Conservation (phyloP, 2,797 vertebrate genomes). For the Cottoperca gobio region DNA sequence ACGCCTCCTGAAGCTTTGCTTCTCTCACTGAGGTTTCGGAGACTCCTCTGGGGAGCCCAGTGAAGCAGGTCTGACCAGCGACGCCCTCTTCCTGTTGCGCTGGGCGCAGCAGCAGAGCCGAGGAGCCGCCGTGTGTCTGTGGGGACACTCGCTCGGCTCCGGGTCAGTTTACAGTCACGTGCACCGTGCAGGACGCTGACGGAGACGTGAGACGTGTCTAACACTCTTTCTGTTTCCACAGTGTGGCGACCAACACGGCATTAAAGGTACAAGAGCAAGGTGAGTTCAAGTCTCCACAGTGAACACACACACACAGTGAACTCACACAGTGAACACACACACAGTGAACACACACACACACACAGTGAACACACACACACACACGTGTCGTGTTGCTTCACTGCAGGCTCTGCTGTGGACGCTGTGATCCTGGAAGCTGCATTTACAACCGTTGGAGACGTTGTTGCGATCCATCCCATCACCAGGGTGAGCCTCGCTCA, state of each 20-base stretch:
- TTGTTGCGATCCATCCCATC: slow-evolving; percentile 63
- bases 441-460: slow-evolving; percentile 85
- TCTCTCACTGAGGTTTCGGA: slow-evolving; percentile 83
- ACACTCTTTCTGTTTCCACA: slow-evolving; percentile 44
- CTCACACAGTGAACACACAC: too few relatives aligned
- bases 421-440: slow-evolving; percentile 86
- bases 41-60: slow-evolving; percentile 89
- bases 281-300: slow-evolving; percentile 11
- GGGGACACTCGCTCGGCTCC: slow-evolving; percentile 91
- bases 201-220: background rate
- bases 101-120: slow-evolving; percentile 86
- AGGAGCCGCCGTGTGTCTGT: slow-evolving; percentile 81
- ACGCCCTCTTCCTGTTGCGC: slow-evolving; percentile 85
- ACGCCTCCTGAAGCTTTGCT: background rate
- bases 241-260: slow-evolving; percentile 88
- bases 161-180: slow-evolving; percentile 81
- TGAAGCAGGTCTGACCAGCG: slow-evolving; percentile 86
- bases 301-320: background rate
- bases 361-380: too few relatives aligned
- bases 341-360: too few relatives aligned
- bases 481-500: slow-evolving; percentile 79
- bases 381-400: too few relatives aligned
- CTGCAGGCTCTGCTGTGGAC: slow-evolving; percentile 75
- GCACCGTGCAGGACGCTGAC: background rate
- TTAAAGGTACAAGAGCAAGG: slow-evolving; percentile 85